Conservation (phyloP, 2,888 invertebrate species). For the Xestia rhomboidea region DNA sequence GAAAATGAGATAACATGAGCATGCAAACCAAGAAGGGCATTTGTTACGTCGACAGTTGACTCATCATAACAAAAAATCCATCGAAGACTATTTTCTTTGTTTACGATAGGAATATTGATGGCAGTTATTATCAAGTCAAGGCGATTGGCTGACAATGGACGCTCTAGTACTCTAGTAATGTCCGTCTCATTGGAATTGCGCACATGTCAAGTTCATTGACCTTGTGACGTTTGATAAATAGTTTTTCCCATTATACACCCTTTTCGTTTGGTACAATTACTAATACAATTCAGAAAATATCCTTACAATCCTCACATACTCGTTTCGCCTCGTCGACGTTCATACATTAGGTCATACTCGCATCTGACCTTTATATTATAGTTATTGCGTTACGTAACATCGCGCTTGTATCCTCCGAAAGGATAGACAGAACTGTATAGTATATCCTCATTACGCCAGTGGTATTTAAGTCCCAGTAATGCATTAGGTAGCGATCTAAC, state of each 20-base stretch:
- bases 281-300: not conserved
- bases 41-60: not conserved
- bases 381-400: not conserved
- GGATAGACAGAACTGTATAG: not conserved
- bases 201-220: slow-evolving; percentile 24
- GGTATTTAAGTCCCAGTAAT: no score
- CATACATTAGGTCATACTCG: not conserved
- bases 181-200: not conserved
- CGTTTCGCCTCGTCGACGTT: not conserved
- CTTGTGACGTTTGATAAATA: slow-evolving; percentile 2
- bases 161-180: not conserved
- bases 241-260: not conserved
- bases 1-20: not conserved
- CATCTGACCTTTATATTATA: not conserved
- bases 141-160: slow-evolving; percentile 1
- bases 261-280: not conserved
- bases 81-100: slow-evolving; percentile 26
- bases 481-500: not conserved
- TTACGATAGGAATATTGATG: slow-evolving; percentile 32
- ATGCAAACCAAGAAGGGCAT: not conserved
- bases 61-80: slow-evolving; percentile 4
- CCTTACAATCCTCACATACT: not conserved
- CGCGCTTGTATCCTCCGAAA: not conserved
- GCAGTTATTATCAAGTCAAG: slow-evolving; percentile 33
- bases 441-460: no score